Evolutionary conservation across 1,140 invertebrate species (phyloP), one percentile per base, ranked within the genome.

Genomic region (Melitaea cinxia): DNA sequence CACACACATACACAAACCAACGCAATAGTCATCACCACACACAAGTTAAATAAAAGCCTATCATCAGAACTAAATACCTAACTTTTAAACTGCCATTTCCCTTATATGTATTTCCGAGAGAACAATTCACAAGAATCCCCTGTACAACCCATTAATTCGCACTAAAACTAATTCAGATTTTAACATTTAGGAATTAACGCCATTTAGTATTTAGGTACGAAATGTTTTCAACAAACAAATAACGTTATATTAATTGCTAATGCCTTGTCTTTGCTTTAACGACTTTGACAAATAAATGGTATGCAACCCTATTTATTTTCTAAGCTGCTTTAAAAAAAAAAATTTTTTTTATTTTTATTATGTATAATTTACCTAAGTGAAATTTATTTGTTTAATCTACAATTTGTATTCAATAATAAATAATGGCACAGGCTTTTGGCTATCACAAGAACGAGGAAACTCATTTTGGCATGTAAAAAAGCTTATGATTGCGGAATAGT

Each of bases 161-260:
- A 63, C 52, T 63, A 47, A 63, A 62, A 63, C 52, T 56, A 63
- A 63, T 59, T 49, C 49, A 63, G 53, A 56, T 63, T 56, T n/a
- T 49, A 56, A 63, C 61, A 30, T 56, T 63, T 23, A 54, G 52
- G 30, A 62, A 62, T 62, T 45, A 62, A 26, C 19, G 12, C 53
- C 26, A 59, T 57, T 57, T 21, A 15, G 35, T 59, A 45, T 59
- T 59, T 59, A 47, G 42, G 30, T 45, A 17, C 24, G 17, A 23
- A 33, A 59, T 49, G 56, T 39, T 59, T 23, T 49, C 9, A 21
- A 59, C 56, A 59, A 49, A 59, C 26, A 45, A 21, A 49, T 21
- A 10, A n/a, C 42, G n/a, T 49, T 59, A 59, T 59, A 42, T 59
- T 14, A 59, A 59, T 17, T 47, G 56, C n/a, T 57, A 55, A 45